These are phyloP conservation scores for Monochamus saltuarius DNA, from an alignment of 1,140 invertebrate genomes.

Conservation along the genomic window DNA sequence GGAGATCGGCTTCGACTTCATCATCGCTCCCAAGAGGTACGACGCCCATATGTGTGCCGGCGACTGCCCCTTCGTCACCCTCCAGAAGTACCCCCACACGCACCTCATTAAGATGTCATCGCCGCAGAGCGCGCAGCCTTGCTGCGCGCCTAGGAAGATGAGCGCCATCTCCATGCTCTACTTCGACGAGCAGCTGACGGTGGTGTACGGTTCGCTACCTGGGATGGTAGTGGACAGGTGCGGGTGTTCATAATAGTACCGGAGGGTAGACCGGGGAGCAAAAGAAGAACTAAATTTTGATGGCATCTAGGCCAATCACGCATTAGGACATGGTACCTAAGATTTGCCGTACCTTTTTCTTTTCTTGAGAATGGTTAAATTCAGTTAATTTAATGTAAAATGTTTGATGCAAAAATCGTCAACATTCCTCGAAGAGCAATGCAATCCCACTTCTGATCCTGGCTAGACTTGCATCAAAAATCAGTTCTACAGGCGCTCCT, in stretches of 20 bases:
- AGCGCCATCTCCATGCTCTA: conserved; percentile 91
- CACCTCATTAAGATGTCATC: conserved; percentile 80
- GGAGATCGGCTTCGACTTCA: conserved; percentile 97
- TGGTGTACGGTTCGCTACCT: conserved; percentile 84
- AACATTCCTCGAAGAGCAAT: no score
- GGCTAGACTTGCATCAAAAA: no score
- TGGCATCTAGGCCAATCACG: no score
- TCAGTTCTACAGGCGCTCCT: no score
- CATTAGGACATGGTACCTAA: no score
- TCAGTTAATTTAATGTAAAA: no score
- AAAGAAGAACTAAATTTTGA: no score
- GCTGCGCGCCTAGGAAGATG: conserved; percentile 87
- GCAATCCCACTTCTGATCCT: no score
- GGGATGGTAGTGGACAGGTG: conserved; percentile 93
- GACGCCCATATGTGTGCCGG: conserved; percentile 96
- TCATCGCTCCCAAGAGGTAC: conserved; percentile 94
- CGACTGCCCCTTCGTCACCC: conserved; percentile 87
- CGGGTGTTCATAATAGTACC: conserved; percentile 75
- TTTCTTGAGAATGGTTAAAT: no score
- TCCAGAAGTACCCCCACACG: conserved; percentile 91
- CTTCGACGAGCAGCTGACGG: conserved; percentile 84
- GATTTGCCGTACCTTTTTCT: no score
- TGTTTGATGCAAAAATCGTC: no score
- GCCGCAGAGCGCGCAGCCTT: conserved; percentile 74
- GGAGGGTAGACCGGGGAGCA: neutral